Evolutionary conservation across 2,113 vertebrate species (phyloP), one percentile per base, ranked within the genome.

Genomic region (Phrynosoma platyrhinos): DNA sequence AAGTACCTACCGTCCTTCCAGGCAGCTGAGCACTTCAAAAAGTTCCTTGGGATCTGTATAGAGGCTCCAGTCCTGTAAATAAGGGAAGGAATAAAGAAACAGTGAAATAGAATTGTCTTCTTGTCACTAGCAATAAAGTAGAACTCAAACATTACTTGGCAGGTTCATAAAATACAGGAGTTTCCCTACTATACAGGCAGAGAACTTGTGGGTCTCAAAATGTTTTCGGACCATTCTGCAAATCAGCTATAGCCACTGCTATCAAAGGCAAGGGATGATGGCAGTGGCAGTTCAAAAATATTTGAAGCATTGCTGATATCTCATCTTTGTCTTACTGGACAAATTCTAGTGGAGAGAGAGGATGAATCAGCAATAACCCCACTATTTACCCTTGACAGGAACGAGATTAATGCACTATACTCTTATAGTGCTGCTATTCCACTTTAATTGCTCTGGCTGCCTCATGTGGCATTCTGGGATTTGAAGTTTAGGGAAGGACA

Each of bases 11-110:
- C 98, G 96, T 93, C 97, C 97, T 94, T 99, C 98, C 90, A 99
- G 95, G 94, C 98, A 98, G 90, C 94, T 97, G 91, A 99, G 95
- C 87, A 98, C 95, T 90, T 98, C 98, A 94, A 98, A 98, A 90
- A 98, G 97, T 91, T 99, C 98, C 86, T 93, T 95, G 32, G 98
- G 98, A 78, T 98, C 97, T 42, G 98, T 98, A 92, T 98, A 99
- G 80, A 99, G 97, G 91, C 96, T 98, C 98, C 98, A 99, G 76
- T 99, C 98, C 98, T 99, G 88, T 3, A 2, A 64, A 40, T 5
- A 75, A 0, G 9, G 9, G 91, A 74, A 87, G 62, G 42, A 71
- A 77, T 68, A n/a, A 27, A 32, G 62, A 74, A 23, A 25, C 12
- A 12, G 25, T 16, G 55, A 75, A 3, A 27, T 4, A 66, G 30